phyloP scores from a whole-genome alignment of 2,797 vertebrate species.

The Lates japonicus region DNA sequence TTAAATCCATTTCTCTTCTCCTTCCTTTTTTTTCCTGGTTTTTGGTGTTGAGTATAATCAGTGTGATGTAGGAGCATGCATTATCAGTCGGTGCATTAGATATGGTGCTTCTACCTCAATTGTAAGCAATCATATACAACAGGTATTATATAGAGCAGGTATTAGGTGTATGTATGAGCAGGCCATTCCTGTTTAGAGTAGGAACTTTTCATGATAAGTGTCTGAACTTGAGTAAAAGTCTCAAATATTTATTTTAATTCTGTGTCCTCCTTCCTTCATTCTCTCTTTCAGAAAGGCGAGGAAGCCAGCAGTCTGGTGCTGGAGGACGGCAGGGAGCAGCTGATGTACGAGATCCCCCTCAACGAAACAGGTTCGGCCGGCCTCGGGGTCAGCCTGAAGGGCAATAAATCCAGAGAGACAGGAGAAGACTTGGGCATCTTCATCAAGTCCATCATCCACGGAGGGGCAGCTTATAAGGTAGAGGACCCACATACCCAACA shows the following conservation, averaged over 20 bases:
- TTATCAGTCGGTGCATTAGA: conserved; percentile 51
- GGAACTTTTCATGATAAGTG: not conserved
- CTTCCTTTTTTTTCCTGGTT: conserved; percentile 21
- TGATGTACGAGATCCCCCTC: conserved; percentile 95
- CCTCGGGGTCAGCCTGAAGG: conserved; percentile 96
- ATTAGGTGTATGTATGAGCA: conserved; percentile 25
- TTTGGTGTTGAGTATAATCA: conserved; percentile 40
- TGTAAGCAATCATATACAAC: conserved; percentile 31
- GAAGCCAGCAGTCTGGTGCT: conserved; percentile 51
- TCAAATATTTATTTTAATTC: not conserved
- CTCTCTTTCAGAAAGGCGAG: conserved; percentile 90
- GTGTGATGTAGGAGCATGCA: conserved; percentile 23
- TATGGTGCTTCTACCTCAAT: conserved; percentile 34
- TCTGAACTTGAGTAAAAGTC: not conserved
- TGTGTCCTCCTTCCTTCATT: not conserved
- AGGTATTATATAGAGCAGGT: conserved; percentile 50
- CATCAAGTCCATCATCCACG: conserved; percentile 97
- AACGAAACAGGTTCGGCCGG: conserved; percentile 97
- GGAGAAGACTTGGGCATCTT: conserved; percentile 97
- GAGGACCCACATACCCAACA: not conserved
- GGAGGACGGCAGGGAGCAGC: conserved; percentile 91
- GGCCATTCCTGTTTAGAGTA: conserved; percentile 11
- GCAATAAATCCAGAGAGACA: conserved; percentile 95
- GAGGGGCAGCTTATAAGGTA: conserved; percentile 97
- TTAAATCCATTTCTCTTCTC: conserved; percentile 46